phyloP scores from a whole-genome alignment of 2,797 vertebrate species.

The Sebastolobus altivelis region DNA sequence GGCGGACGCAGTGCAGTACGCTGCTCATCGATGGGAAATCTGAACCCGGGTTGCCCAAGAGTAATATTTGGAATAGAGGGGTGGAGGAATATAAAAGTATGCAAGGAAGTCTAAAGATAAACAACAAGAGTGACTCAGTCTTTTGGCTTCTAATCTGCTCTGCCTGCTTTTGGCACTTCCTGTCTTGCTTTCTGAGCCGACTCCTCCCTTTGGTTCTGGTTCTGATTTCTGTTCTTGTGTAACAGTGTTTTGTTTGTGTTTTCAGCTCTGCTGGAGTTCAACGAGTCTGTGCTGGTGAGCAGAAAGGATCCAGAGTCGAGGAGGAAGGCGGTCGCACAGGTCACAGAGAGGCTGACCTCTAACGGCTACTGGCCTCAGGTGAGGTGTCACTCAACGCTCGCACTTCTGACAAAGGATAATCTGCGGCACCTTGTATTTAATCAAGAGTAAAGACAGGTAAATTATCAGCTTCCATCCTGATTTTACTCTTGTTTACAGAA shows the following conservation, averaged over 20 bases:
- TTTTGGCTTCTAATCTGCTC: constrained; percentile 17
- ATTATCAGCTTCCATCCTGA: background rate
- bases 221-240: constrained; percentile 9
- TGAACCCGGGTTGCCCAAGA: background rate
- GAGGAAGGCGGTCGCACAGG: constrained; percentile 86
- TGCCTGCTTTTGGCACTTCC: constrained; percentile 27
- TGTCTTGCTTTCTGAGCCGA: background rate
- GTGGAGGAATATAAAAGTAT: constrained; percentile 23
- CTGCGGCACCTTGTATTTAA: background rate
- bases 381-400: background rate
- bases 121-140: constrained; percentile 34
- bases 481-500: background rate
- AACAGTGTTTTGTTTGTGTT: background rate
- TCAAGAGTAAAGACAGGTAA: background rate
- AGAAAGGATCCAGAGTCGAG: constrained; percentile 90
- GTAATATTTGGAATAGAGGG: background rate
- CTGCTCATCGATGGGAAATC: background rate
- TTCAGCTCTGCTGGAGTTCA: constrained; percentile 88
- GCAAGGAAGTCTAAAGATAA: constrained; percentile 46
- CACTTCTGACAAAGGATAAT: background rate
- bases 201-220: background rate
- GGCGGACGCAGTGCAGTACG: background rate
- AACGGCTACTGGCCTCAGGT: constrained; percentile 93
- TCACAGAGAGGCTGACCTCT: constrained; percentile 88
- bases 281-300: constrained; percentile 91